Evolutionary conservation across 2,113 vertebrate genomes (phyloP).

Genomic region (Phrynosoma blainvillii): DNA sequence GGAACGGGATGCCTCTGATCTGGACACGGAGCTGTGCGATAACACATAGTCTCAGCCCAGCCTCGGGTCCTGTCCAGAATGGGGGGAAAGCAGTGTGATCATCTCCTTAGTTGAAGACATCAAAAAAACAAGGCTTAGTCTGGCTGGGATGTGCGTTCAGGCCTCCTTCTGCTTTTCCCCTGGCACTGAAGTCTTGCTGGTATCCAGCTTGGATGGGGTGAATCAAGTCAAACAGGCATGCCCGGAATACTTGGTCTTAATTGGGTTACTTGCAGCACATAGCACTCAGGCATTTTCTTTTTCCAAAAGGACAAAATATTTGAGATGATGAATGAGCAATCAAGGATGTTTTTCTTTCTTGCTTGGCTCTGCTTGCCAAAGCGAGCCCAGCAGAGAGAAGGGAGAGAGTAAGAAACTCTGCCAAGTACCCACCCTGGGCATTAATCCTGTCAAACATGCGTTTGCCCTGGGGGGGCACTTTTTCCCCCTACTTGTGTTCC

Average conservation of each 20-base stretch:
- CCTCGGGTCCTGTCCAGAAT: too few species aligned
- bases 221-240: background rate
- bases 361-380: conserved; percentile 17
- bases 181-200: background rate
- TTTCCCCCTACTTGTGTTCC: background rate
- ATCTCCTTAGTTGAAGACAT: background rate
- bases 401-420: background rate
- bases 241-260: conserved; percentile 16
- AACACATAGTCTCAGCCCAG: too few species aligned
- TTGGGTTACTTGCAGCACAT: conserved; percentile 27
- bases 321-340: conserved; percentile 40
- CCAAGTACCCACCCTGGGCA: conserved; percentile 36
- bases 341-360: conserved; percentile 38
- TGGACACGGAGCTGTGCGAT: too few species aligned
- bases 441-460: conserved; percentile 24
- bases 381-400: background rate
- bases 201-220: background rate
- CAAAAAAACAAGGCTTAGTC: background rate
- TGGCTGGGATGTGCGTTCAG: background rate
- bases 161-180: background rate
- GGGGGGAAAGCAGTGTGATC: too few species aligned
- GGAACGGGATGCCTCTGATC: too few species aligned
- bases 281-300: background rate
- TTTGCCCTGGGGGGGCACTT: conserved; percentile 6
- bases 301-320: conserved; percentile 20